These are phyloP conservation scores for Masnerella sp. DNA, from an alignment of 2,888 invertebrate genomes.

Conservation along the genomic window DNA sequence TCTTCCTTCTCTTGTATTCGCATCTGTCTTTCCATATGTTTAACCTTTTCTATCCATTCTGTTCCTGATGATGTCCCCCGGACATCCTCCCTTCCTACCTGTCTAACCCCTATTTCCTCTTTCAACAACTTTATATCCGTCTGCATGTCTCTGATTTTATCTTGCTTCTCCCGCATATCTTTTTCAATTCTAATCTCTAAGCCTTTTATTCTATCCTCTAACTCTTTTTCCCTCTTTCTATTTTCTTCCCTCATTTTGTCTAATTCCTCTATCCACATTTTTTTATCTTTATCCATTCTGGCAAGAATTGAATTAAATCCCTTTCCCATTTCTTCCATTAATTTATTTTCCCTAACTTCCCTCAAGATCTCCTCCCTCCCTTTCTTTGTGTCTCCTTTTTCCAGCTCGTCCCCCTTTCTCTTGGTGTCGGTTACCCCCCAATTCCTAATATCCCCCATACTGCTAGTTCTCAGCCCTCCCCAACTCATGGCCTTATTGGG, in stretches of 20 bases:
- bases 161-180: not conserved
- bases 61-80: not conserved
- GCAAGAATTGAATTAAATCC: too few relatives aligned
- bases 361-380: too few relatives aligned
- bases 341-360: too few relatives aligned
- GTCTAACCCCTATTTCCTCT: not conserved
- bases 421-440: too few relatives aligned
- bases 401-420: not conserved
- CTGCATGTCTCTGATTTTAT: not conserved
- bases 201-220: not conserved
- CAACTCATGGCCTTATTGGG: not conserved
- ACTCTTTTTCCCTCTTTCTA: conserved; percentile 1
- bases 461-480: not conserved
- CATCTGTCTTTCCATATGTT: not conserved
- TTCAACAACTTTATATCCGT: not conserved
- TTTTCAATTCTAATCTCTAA: not conserved
- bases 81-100: too few relatives aligned
- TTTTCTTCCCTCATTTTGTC: not conserved
- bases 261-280: not conserved
- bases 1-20: not conserved
- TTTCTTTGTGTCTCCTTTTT: not conserved
- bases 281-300: too few relatives aligned
- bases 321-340: not conserved
- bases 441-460: not conserved
- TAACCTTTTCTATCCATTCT: not conserved